Percentiles rank a stretch among this genome's conserved stretches.
These are phyloP conservation scores for Remorina albescens DNA, from an alignment of 2,797 vertebrate species.

Conservation along the genomic window DNA sequence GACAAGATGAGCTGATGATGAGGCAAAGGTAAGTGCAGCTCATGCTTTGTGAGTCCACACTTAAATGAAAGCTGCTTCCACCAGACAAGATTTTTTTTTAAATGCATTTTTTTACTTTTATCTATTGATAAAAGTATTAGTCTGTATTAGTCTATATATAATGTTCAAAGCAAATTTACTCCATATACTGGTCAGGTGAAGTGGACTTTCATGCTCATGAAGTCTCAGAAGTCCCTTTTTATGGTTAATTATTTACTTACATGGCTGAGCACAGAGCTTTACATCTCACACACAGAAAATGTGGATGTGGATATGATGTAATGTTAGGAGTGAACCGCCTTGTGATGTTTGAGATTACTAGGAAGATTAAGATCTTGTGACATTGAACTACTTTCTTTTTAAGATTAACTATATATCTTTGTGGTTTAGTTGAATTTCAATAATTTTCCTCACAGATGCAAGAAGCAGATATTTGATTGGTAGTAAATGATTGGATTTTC, in stretches of 20 bases:
- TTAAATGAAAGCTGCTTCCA: constrained; percentile 1
- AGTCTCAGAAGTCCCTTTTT: neutral
- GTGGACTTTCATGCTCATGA: neutral
- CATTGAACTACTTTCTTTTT: constrained; percentile 10
- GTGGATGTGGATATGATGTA: neutral
- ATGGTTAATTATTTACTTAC: neutral
- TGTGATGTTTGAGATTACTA: constrained; percentile 21
- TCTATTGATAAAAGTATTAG: constrained; percentile 20
- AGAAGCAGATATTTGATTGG: constrained; percentile 25
- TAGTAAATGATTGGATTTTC: constrained; percentile 1
- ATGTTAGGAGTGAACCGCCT: neutral
- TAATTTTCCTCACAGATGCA: constrained; percentile 5
- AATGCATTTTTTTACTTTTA: constrained; percentile 13
- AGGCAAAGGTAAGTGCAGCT: neutral
- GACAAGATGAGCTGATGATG: constrained; percentile 5
- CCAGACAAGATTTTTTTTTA: constrained; percentile 12
- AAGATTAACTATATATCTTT: neutral
- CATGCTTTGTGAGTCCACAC: neutral
- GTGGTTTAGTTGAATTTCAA: neutral
- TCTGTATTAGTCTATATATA: constrained; percentile 6
- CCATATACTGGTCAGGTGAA: neutral
- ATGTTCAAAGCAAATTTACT: neutral
- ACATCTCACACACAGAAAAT: neutral
- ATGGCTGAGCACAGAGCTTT: neutral
- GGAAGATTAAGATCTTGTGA: neutral